phyloP scores from a whole-genome alignment of 1,140 invertebrate species.

The Temnothorax longispinosus region DNA sequence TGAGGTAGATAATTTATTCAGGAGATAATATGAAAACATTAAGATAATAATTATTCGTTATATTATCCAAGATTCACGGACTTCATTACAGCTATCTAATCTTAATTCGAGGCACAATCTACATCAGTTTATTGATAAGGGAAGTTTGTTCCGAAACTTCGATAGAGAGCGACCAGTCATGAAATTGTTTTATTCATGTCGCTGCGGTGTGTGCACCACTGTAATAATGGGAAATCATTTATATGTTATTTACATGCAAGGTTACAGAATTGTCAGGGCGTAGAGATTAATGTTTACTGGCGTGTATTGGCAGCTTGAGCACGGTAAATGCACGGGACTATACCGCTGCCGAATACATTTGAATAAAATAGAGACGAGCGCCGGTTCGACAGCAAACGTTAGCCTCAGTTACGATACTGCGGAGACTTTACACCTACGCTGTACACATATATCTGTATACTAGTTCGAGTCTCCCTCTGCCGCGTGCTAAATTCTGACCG shows the following conservation, averaged over 20 bases:
- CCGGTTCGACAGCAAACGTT: constrained; percentile 7
- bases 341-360: constrained; percentile 54
- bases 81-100: not conserved
- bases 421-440: constrained; percentile 1
- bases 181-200: constrained; percentile 49
- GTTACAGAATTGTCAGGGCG: constrained; percentile 36
- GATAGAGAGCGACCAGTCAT: not conserved
- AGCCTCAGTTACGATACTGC: constrained; percentile 2
- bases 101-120: not conserved
- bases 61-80: not conserved
- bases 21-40: not conserved
- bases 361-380: constrained; percentile 47
- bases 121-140: constrained; percentile 1
- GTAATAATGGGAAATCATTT: constrained; percentile 45
- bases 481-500: not conserved
- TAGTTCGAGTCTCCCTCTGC: not conserved
- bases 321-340: constrained; percentile 1
- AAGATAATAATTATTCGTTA: not conserved
- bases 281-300: constrained; percentile 43
- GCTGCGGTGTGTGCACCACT: not conserved
- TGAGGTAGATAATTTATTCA: not conserved
- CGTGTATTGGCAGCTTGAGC: constrained; percentile 48
- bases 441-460: not conserved
- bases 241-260: constrained; percentile 47
- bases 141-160: not conserved